Base-by-base conservation (phyloP, 2,797 vertebrate genomes). In the Brachymystax lenok region DNA sequence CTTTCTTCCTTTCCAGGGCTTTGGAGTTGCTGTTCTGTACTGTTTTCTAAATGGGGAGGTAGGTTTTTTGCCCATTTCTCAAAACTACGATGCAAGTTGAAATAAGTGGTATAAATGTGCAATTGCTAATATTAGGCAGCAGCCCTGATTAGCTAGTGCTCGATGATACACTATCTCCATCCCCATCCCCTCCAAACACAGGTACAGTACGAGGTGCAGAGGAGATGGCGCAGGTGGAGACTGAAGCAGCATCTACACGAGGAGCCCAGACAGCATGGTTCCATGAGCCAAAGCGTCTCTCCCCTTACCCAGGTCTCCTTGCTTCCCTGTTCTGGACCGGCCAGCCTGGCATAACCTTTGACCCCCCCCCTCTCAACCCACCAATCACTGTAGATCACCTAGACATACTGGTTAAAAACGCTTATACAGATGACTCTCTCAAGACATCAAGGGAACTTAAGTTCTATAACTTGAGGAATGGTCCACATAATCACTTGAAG, bases 11-110 rank as follows among this genome's bases (percentile, higher is more conserved):
- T 56, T 59, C 0, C 74, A 99, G 98, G 98, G 98, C 21, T 96
- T 97, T 78, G 95, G 96, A 50, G 97, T 99, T 17, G 96, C 97
- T 3, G 78, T 98, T 68, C 95, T 98, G 76, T 99, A 98, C 90
- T 98, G 97, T 88, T 99, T 99, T 91, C 94, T 97, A 85, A 99
- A 99, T 0, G 94, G 96, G 46, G 98, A 99, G 96, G 94, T 95
- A 83, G 92, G 93, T 88, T 80, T 77, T 74, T 19, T 1, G 13
- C 72, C 56, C 56, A n/a, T 59, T 59, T 21, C 59, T 50, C 19
- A 21, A 17, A 28, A 5, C 14, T 28, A 7, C 24, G 21, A 63
- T 13, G 21, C 1, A 75, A 14, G 73, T 50, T 21, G 19, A 35
- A 52, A 3, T 24, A 52, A 14, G 16, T 51, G 13, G 40, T 51